Evolutionary conservation across 2,113 vertebrate species (phyloP).

Genomic region (Maccullochella peelii): DNA sequence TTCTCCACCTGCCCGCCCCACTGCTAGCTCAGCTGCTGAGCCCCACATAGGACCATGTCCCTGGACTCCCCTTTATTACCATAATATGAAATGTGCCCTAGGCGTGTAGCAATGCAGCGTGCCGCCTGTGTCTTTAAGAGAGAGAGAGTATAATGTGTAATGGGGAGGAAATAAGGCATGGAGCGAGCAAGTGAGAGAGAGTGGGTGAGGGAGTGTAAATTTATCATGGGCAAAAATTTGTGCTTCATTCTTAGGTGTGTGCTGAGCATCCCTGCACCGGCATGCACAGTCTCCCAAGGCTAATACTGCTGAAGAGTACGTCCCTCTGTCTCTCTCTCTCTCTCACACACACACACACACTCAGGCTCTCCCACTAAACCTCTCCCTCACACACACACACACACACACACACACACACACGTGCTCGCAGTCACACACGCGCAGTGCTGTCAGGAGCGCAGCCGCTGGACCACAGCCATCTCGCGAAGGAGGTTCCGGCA

Average conservation of each 20-base stretch:
- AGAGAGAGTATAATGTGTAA: constrained; percentile 69
- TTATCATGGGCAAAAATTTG: constrained; percentile 73
- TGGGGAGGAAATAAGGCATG: constrained; percentile 69
- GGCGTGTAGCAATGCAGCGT: constrained; percentile 79
- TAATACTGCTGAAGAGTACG: constrained; percentile 59
- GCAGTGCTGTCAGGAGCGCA: constrained; percentile 74
- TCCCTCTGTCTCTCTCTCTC: constrained; percentile 50
- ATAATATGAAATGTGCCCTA: constrained; percentile 73
- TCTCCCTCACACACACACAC: constrained; percentile 53
- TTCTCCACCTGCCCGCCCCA: constrained; percentile 9
- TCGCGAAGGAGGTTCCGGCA: constrained; percentile 75
- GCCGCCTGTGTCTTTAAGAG: constrained; percentile 84
- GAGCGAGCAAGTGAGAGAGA: constrained; percentile 67
- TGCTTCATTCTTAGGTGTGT: constrained; percentile 64
- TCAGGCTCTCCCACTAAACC: constrained; percentile 46
- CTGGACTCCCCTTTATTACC: constrained; percentile 74
- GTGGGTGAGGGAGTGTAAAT: constrained; percentile 73
- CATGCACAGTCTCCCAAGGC: constrained; percentile 65
- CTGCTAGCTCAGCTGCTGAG: constrained; percentile 49
- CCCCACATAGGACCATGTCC: constrained; percentile 65
- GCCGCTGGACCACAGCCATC: constrained; percentile 81
- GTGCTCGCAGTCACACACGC: constrained; percentile 75
- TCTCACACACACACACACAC: constrained; percentile 31
- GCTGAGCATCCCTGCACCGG: constrained; percentile 75
- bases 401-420: constrained; percentile 55